phyloP scores from a whole-genome alignment of 2,888 invertebrate species.

The Gymnocheta viridis region DNA sequence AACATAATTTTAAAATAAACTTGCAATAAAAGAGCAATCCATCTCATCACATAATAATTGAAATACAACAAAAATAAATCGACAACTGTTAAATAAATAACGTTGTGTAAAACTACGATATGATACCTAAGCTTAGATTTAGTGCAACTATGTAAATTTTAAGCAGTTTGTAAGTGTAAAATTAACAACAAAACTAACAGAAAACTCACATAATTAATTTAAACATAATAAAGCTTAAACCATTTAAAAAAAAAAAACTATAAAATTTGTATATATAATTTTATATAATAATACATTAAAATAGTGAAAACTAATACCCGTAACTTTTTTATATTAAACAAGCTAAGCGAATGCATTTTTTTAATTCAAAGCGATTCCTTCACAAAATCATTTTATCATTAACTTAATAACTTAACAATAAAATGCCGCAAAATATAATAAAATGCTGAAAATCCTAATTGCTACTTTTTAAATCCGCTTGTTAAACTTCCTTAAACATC shows the following conservation, averaged over 20 bases:
- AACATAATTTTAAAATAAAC: conserved; percentile 50
- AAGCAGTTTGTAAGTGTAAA: conserved; percentile 47
- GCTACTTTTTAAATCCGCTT: conserved; percentile 38
- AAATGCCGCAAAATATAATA: conserved; percentile 2
- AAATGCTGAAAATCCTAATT: background rate
- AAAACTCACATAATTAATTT: conserved; percentile 2
- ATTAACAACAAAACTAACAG: conserved; percentile 18
- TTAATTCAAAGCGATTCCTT: background rate
- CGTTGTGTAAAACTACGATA: conserved; percentile 62
- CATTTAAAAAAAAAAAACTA: background rate
- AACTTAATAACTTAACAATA: conserved; percentile 7
- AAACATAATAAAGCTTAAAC: conserved; percentile 37
- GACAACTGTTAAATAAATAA: conserved; percentile 35
- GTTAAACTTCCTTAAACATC: conserved; percentile 13
- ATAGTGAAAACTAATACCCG: background rate
- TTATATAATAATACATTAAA: conserved; percentile 15
- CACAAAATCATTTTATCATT: conserved; percentile 20
- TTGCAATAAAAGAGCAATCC: conserved; percentile 70
- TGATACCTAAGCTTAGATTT: conserved; percentile 65
- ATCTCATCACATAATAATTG: conserved; percentile 63
- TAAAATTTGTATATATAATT: conserved; percentile 59
- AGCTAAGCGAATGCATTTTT: conserved; percentile 1
- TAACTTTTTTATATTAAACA: conserved; percentile 16
- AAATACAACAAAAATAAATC: conserved; percentile 7
- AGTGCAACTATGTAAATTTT: conserved; percentile 59